Evolutionary conservation across 2,888 invertebrate species (phyloP), one percentile per base, ranked within the genome.

Genomic region (Lasioglossum morio): DNA sequence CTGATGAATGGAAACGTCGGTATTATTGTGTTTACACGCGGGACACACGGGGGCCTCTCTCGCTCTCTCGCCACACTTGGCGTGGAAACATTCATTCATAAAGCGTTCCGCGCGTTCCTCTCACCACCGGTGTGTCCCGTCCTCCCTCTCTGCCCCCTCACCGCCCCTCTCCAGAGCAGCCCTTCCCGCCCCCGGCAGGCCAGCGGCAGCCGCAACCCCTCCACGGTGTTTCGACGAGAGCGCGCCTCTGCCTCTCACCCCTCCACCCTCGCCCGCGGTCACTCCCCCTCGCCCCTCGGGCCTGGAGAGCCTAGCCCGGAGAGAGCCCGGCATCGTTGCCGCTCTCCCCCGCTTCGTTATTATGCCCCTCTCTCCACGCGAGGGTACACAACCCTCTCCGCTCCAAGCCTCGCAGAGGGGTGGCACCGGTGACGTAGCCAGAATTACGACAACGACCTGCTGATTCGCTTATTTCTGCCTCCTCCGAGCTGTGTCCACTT

Each of bases 1-100:
- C 90, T 90, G 92, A 92, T 92, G 92, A 92, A 92, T 92, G 92
- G 92, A 92, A 92, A 91, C 91, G 92, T 92, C 91, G 91, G 90
- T 92, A 92, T 92, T 91, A 92, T 92, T 92, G 92, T 92, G 92
- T 92, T 92, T 92, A 92, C 92, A 92, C 92, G 90, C 91, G 92
- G 90, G 92, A 91, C 91, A 92, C 90, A 92, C 91, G 91, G 91
- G 90, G 87, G 87, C 87, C 88, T 88, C 87, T 83, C 89, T 81
- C 88, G 81, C 88, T 88, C 82, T 87, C 87, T 88, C 89, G 87
- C 85, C 90, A 91, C 92, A 93, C 93, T 93, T 93, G 93, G 91
- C 93, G 92, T 89, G 92, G 92, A 94, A 94, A 93, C 92, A 93
- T 93, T 93, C 94, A 94, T 94, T 94, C 94, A 94, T 94, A 94